Conservation (phyloP, 2,888 invertebrate species). For the Phortica magna region DNA sequence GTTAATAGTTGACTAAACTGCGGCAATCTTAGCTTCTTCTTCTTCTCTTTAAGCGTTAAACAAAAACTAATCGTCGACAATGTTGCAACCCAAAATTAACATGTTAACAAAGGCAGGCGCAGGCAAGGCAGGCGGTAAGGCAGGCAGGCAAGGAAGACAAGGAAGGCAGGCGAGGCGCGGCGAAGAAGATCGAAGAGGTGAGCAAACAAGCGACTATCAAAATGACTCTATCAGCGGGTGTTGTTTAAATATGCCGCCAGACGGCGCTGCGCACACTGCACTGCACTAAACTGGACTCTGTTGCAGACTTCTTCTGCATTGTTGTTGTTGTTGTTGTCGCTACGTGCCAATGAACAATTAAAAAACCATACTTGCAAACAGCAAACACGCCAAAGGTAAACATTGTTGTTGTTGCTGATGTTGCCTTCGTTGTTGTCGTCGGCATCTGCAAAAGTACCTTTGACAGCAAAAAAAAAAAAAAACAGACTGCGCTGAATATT, state of each 20-base stretch:
- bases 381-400: constrained; percentile 10
- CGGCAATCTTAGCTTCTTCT: too few species aligned
- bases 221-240: constrained; percentile 10
- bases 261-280: not conserved
- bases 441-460: constrained; percentile 20
- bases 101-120: constrained; percentile 16
- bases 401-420: not conserved
- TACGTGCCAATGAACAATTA: constrained; percentile 31
- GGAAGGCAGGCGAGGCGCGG: too few species aligned
- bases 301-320: too few species aligned
- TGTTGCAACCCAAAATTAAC: constrained; percentile 26
- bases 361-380: constrained; percentile 28
- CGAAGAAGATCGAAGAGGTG: too few species aligned
- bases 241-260: not conserved
- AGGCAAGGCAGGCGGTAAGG: not conserved
- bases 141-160: not conserved
- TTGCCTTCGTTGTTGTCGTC: not conserved
- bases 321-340: not conserved
- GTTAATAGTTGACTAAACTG: too few species aligned
- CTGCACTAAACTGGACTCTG: not conserved
- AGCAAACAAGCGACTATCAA: constrained; percentile 1
- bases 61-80: not conserved
- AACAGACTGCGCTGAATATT: constrained; percentile 16
- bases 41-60: not conserved
- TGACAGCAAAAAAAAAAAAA: not conserved